A percentile compares a stretch with the other conserved stretches of the same genome.
Evolutionary conservation across 2,113 vertebrate genomes (phyloP).

Genomic region (Thalassarche chlororhynchos): DNA sequence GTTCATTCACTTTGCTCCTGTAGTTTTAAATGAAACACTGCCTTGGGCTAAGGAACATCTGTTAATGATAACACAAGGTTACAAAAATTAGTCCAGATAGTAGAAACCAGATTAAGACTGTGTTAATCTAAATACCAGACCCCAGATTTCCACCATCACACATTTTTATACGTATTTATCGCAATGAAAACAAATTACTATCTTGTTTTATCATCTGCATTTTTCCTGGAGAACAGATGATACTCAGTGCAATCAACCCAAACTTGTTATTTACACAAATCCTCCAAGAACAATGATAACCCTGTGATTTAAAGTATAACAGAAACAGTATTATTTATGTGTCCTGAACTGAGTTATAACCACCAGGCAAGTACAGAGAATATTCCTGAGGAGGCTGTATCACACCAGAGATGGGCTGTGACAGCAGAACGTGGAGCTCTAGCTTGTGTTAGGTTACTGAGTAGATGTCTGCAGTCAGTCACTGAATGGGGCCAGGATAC

Average conservation of each 20-base stretch:
- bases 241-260: not conserved
- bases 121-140: not conserved
- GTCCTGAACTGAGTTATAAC: not conserved
- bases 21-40: slow-evolving; percentile 35
- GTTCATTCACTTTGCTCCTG: not conserved
- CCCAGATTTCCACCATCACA: not conserved
- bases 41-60: slow-evolving; percentile 1
- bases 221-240: not conserved
- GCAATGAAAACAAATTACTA: not conserved
- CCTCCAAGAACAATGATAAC: accelerated
- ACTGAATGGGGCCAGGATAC: not conserved
- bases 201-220: not conserved
- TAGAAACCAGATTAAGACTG: not conserved
- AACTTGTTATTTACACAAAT: not conserved
- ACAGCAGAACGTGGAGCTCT: not conserved
- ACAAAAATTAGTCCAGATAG: slow-evolving; percentile 20
- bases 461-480: not conserved
- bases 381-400: not conserved
- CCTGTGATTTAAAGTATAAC: not conserved
- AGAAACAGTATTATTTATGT: not conserved
- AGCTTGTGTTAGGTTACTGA: too few species aligned
- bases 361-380: not conserved
- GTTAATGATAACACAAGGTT: not conserved
- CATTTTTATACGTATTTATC: not conserved
- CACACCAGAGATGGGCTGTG: not conserved